Base-by-base conservation (phyloP, 2,113 vertebrate species). In the Lasiurus borealis region DNA sequence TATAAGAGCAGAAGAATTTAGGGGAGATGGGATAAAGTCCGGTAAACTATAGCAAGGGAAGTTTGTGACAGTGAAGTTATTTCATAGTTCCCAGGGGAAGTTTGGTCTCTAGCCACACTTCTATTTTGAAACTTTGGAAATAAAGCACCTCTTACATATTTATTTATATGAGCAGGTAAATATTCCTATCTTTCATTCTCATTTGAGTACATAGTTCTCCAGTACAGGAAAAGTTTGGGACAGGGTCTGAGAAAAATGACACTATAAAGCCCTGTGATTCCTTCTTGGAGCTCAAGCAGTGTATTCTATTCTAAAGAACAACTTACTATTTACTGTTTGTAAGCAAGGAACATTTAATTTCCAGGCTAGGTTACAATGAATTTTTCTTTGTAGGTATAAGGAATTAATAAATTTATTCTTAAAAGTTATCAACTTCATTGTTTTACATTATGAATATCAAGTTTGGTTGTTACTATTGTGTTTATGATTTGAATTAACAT, bases 81-180 rank as follows among this genome's bases (percentile, higher is more conserved):
- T 83, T 88, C 25, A 52, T 5, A 64, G 8, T 76, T 87, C 31
- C 34, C n/a, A 36, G 29, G 91, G 57, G 69, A 66, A 90, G 23
- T 83, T 97, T 95, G 50, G 8, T 85, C n/a, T 95, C 14, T 83
- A 89, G 50, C 40, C 40, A 80, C 10, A 87, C 48, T 92, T 95
- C 2, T 78, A 23, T 50, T 85, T 85, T 52, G 69, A 89, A 92
- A 86, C 48, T 64, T 68, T 89, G 21, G 59, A 81, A 85, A 73
- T 87, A 54, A 83, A 89, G 19, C 8, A 89, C 31, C 34, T 76
- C 18, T 88, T 78, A 62, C 10, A 44, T 88, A 71, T 52, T 82
- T 92, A 85, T 40, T 31, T 76, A 40, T 10, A 48, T 69, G 54
- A 95, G n/a, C 34, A 75, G 40, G 78, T 94, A 94, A 90, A 82